Base-by-base conservation (phyloP, 2,888 invertebrate genomes). In the Empis livida region DNA sequence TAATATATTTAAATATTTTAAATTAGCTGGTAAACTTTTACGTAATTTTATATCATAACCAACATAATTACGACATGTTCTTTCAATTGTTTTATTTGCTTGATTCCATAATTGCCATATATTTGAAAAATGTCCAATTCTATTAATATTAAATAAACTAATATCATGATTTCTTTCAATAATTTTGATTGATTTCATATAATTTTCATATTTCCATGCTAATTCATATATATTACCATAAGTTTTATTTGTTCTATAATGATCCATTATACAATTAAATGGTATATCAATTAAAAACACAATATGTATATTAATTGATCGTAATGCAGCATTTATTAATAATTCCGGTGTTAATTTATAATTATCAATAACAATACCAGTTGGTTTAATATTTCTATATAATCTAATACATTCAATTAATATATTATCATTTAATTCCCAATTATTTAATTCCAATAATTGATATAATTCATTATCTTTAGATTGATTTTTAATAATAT, bases 311-410 rank as follows among this genome's bases (percentile, higher is more conserved):
- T 75, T 72, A n/a, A 80, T 57, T 27, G 75, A 76, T 17, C 70
- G 49, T 53, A 67, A 69, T 5, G 66, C 63, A 16, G 80, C 60
- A 54, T 72, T 67, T 53, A 67, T 64, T 11, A 73, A 68, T 60
- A 79, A 76, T 40, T 65, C 57, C n/a, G 71, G 63, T 17, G 64
- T 65, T 47, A 70, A 66, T 5, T 79, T 80, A 61, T 79, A 76
- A 1, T 80, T 81, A 58, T 82, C 81, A 46, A 78, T 68, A 13
- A 82, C 61, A 57, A 73, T 71, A n/a, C 82, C 82, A 55, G 75
- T 73, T 2, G 75, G 72, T 4, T 66, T 56, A 10, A 69, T 64
- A 45, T 68, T 68, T 44, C 70, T 64, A 61, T 76, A 73, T 43
- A 74, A 69, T 60, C 77, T 74, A 13, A 81, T 67, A 38, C 75